Percentiles rank a stretch among this genome's conserved stretches.
phyloP scores from a whole-genome alignment of 1,140 invertebrate genomes.

The Brachionus calyciflorus region DNA sequence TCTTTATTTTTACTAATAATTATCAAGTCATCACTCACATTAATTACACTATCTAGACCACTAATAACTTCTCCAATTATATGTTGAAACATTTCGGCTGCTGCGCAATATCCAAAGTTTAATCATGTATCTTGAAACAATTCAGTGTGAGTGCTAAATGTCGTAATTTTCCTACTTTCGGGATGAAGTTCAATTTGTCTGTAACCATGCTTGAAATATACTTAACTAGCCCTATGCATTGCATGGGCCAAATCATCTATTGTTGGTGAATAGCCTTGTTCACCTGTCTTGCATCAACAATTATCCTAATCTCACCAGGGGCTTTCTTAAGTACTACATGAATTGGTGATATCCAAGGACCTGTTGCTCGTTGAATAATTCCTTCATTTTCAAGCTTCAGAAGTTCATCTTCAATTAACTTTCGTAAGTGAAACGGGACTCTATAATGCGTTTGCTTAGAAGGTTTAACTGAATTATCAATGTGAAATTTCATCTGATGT shows the following conservation, averaged over 20 bases:
- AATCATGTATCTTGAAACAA: constrained; percentile 48
- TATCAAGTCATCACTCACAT: constrained; percentile 49
- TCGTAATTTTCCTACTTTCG: constrained; percentile 48
- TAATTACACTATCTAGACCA: constrained; percentile 40
- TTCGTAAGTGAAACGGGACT: constrained; percentile 49
- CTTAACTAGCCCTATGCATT: constrained; percentile 48
- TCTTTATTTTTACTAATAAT: constrained; percentile 47
- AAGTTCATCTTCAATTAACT: constrained; percentile 49
- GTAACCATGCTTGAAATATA: constrained; percentile 48
- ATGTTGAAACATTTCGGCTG: constrained; percentile 47
- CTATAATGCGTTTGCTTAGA: constrained; percentile 47
- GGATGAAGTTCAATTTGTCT: constrained; percentile 49
- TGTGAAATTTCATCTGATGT: constrained; percentile 49
- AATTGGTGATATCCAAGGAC: constrained; percentile 52
- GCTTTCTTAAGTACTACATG: constrained; percentile 49
- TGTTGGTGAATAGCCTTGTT: constrained; percentile 48
- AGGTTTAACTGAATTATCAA: constrained; percentile 49
- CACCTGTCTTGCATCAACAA: constrained; percentile 48
- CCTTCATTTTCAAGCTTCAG: constrained; percentile 48
- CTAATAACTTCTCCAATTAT: constrained; percentile 28
- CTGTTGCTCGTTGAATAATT: constrained; percentile 51
- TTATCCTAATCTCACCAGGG: constrained; percentile 48
- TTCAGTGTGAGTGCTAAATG: constrained; percentile 49
- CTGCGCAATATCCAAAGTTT: constrained; percentile 48
- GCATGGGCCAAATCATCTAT: constrained; percentile 48